phyloP scores from a whole-genome alignment of 35 echinoderm and acorn worm species.

The Anneissia japonica region DNA sequence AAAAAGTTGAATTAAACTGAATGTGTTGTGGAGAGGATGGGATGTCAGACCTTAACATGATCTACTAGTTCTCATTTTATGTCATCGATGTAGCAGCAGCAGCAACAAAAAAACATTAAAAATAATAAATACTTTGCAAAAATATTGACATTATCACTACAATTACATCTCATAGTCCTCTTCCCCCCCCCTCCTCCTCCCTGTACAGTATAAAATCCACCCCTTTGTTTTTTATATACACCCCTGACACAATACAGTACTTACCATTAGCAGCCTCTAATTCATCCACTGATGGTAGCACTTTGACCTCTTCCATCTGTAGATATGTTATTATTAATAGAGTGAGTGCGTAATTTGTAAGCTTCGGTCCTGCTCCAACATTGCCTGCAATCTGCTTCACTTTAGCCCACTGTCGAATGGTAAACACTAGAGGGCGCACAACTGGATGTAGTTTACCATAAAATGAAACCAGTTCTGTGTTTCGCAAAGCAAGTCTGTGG shows the following conservation, averaged over 20 bases:
- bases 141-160: too few relatives aligned
- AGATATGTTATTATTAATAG: conserved; percentile 70
- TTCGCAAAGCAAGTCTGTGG: conserved; percentile 65
- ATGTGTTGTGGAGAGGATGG: too few relatives aligned
- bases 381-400: conserved; percentile 57
- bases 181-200: too few relatives aligned
- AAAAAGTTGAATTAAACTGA: too few relatives aligned
- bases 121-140: too few relatives aligned
- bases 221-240: too few relatives aligned
- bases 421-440: conserved; percentile 55
- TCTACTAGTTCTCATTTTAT: too few relatives aligned
- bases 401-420: conserved; percentile 74
- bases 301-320: conserved; percentile 37
- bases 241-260: background rate
- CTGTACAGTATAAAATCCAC: too few relatives aligned
- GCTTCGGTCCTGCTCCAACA: conserved; percentile 56
- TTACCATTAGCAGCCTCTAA: conserved; percentile 34
- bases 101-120: too few relatives aligned
- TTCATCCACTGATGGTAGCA: conserved; percentile 60
- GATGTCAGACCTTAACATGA: too few relatives aligned
- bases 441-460: conserved; percentile 37
- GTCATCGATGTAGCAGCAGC: too few relatives aligned
- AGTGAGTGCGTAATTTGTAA: conserved; percentile 87
- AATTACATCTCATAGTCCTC: too few relatives aligned
- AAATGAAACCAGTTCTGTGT: conserved; percentile 80